Base-by-base conservation (phyloP, 2,888 invertebrate genomes). In the Phortica okadai region DNA sequence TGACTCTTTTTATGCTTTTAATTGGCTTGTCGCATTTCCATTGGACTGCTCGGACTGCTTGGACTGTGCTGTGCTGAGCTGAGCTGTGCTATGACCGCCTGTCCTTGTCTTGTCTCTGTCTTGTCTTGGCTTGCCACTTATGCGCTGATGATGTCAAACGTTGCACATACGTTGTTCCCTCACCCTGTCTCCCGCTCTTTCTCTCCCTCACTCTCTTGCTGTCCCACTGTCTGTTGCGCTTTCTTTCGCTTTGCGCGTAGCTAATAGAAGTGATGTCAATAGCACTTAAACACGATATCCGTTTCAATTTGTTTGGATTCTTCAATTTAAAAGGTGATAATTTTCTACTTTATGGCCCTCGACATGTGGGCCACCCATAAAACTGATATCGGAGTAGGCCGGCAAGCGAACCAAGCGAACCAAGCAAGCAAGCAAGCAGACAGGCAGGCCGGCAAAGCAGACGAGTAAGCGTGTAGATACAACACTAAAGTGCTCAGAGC, bases 241-340 rank as follows among this genome's bases (percentile, higher is more conserved):
- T 21, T 11, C 64, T 16, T 21, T 62, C 54, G 33, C 44, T 78
- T 70, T 70, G 64, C 66, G 78, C 74, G 77, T 79, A 81, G 81
- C 88, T 90, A 89, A 90, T 90, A 90, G 91, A 90, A 90, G 90
- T 89, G 89, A 90, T 91, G 90, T 90, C 91, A 89, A 91, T 91
- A 90, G 90, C 91, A 91, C 91, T 91, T 91, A 91, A 90, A 90
- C 90, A 90, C 89, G 91, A 91, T 91, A 91, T 91, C 89, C 90
- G 90, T 91, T 91, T 91, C 91, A 91, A 91, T 91, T 91, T 91
- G 90, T 90, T 91, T 90, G 91, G 90, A 90, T 91, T 91, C 91
- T 91, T 91, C 89, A 90, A 90, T 90, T 91, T 91, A 91, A 91
- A 91, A 91, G 91, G 91, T 91, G 91, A 91, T 91, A 91, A 91